Evolutionary conservation across 2,888 invertebrate genomes (phyloP), one percentile per base, ranked within the genome.

Genomic region (Dyspetes luteomarginatus): DNA sequence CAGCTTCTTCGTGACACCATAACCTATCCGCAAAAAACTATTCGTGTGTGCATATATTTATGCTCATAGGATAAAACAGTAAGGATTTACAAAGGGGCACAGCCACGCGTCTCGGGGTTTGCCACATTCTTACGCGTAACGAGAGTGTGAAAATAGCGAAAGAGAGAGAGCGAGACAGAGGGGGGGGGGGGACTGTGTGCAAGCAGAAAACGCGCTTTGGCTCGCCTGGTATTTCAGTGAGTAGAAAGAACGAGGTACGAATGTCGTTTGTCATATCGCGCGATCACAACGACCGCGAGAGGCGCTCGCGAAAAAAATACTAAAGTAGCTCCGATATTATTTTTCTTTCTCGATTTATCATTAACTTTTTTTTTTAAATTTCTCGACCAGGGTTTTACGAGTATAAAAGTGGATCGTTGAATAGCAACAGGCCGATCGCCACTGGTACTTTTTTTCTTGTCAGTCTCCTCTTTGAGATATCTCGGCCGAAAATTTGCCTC

Each of bases 401-500:
- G n/a, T n/a, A n/a, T n/a, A n/a, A n/a, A n/a, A n/a, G n/a, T n/a
- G n/a, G 5, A 4, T 68, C 50, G 52, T n/a, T 7, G 17, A 5
- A 22, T 22, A 17, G 19, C 52, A 19, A 60, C 30, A 4, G 60
- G n/a, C n/a, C n/a, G 28, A 65, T 30, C 50, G 65, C 24, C 64
- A 43, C 41, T 22, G 28, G 52, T 58, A 7, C 4, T 60, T 52
- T 58, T 26, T 43, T n/a, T 9, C 15, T 28, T 26, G 75, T 30
- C 41, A 24, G 28, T 50, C 15, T 45, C 22, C 45, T 22, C 24
- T 50, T 48, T 7, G 52, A 36, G 60, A 58, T 58, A 72, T 72
- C 69, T 75, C 64, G 62, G 71, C 52, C 79, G 58, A 79, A 81
- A n/a, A 76, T 72, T 76, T 72, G 76, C 62, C 48, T 67, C 58